Conservation (phyloP, 2,888 invertebrate species). For the Xanthostigma xanthostigma region DNA sequence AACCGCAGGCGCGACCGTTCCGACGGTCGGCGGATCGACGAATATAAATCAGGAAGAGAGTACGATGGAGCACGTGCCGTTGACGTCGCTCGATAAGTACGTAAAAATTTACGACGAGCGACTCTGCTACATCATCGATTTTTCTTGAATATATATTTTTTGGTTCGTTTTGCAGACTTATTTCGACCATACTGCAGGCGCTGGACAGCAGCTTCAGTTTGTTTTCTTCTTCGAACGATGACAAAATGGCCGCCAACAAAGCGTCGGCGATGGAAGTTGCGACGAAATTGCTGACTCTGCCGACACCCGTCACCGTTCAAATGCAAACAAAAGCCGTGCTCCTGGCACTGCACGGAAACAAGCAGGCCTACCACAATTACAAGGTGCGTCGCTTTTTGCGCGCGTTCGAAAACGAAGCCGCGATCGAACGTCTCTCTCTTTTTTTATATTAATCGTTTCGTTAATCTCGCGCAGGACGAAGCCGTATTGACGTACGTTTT, state of each 20-base stretch:
- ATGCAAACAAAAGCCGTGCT: constrained; percentile 69
- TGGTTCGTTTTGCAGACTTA: constrained; percentile 32
- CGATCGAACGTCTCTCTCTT: not conserved
- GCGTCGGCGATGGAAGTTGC: constrained; percentile 48
- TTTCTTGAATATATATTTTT: not conserved
- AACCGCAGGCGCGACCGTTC: constrained; percentile 20
- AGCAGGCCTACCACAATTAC: constrained; percentile 65
- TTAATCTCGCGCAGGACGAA: constrained; percentile 46
- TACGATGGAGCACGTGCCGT: constrained; percentile 27
- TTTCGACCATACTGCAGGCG: constrained; percentile 53
- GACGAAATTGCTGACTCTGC: constrained; percentile 48
- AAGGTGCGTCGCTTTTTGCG: no score
- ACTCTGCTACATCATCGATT: not conserved
- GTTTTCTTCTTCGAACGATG: constrained; percentile 30
- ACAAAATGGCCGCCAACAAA: constrained; percentile 31
- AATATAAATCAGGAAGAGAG: constrained; percentile 22
- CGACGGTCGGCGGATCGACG: constrained; percentile 18
- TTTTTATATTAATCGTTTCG: not conserved
- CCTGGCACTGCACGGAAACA: constrained; percentile 60
- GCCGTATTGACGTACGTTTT: constrained; percentile 68
- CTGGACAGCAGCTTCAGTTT: constrained; percentile 56
- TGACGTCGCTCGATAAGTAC: constrained; percentile 44
- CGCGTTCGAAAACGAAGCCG: not conserved
- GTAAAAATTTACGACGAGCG: constrained; percentile 4
- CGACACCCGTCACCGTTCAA: constrained; percentile 56